Conservation (phyloP, 1,140 invertebrate genomes). For the Aphidius ervi region DNA sequence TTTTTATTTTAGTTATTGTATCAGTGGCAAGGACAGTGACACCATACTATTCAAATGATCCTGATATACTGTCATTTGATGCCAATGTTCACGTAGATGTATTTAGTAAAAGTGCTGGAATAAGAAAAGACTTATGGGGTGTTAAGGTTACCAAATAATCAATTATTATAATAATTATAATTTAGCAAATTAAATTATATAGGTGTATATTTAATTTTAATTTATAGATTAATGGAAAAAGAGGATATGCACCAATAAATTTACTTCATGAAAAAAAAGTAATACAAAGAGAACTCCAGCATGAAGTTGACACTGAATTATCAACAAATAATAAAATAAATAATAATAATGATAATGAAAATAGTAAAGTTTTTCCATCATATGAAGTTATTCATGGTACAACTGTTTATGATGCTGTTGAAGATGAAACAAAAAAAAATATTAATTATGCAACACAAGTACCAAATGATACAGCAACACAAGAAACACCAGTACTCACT, state of each 20-base stretch:
- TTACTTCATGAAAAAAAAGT: slow-evolving; percentile 57
- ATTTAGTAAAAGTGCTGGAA: slow-evolving; percentile 69
- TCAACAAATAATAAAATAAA: slow-evolving; percentile 10
- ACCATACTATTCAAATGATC: slow-evolving; percentile 56
- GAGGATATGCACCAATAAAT: slow-evolving; percentile 64
- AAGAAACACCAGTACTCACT: slow-evolving; percentile 30
- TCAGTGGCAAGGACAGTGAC: slow-evolving; percentile 61
- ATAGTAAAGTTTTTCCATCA: slow-evolving; percentile 31
- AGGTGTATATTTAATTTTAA: slow-evolving; percentile 9
- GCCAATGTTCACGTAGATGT: slow-evolving; percentile 61
- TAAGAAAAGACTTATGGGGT: slow-evolving; percentile 65
- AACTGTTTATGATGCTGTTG: slow-evolving; percentile 37
- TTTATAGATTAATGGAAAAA: slow-evolving; percentile 59
- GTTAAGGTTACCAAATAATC: slow-evolving; percentile 52
- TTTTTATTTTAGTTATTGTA: slow-evolving; percentile 58
- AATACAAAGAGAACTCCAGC: slow-evolving; percentile 41
- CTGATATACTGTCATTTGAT: slow-evolving; percentile 62
- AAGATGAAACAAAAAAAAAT: slow-evolving; percentile 23
- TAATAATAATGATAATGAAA: slow-evolving; percentile 1
- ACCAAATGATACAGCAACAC: slow-evolving; percentile 10
- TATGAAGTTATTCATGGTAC: slow-evolving; percentile 53
- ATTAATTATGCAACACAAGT: slow-evolving; percentile 23
- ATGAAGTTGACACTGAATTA: slow-evolving; percentile 52
- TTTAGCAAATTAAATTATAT: slow-evolving; percentile 15
- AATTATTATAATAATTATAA: slow-evolving; percentile 14